Evolutionary conservation across 1,140 invertebrate genomes (phyloP).

Genomic region (Eulimnadia texana): DNA sequence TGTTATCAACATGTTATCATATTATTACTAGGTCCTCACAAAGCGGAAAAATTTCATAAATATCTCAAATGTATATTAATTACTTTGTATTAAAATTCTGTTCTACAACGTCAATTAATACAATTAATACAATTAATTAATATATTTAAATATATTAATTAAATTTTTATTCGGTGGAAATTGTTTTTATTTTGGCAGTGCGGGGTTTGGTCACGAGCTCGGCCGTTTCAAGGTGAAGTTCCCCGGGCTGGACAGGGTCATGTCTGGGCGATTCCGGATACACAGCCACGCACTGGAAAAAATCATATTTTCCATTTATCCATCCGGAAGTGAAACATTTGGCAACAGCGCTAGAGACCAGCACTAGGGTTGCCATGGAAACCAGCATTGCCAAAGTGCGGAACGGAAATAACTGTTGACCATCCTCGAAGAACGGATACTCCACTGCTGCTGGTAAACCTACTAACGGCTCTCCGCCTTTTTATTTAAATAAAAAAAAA

Average conservation of each 20-base stretch:
- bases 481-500: background rate
- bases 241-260: background rate
- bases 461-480: conserved; percentile 16
- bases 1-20: too few relatives aligned
- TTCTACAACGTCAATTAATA: too few relatives aligned
- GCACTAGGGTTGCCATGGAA: conserved; percentile 39
- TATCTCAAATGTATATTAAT: too few relatives aligned
- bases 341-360: conserved; percentile 38
- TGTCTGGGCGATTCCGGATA: background rate
- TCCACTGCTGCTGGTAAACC: conserved; percentile 11
- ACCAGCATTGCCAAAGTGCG: conserved; percentile 43
- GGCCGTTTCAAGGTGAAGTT: background rate
- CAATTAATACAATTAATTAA: too few relatives aligned
- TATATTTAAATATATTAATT: too few relatives aligned
- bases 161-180: too few relatives aligned
- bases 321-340: conserved; percentile 25
- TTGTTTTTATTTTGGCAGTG: too few relatives aligned
- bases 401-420: conserved; percentile 42
- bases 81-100: too few relatives aligned
- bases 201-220: too few relatives aligned
- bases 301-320: background rate
- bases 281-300: background rate
- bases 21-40: too few relatives aligned
- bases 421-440: conserved; percentile 20
- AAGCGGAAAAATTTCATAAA: too few relatives aligned